These are phyloP conservation scores for Chroicocephalus ridibundus DNA, from an alignment of 2,113 vertebrate genomes.

Conservation along the genomic window DNA sequence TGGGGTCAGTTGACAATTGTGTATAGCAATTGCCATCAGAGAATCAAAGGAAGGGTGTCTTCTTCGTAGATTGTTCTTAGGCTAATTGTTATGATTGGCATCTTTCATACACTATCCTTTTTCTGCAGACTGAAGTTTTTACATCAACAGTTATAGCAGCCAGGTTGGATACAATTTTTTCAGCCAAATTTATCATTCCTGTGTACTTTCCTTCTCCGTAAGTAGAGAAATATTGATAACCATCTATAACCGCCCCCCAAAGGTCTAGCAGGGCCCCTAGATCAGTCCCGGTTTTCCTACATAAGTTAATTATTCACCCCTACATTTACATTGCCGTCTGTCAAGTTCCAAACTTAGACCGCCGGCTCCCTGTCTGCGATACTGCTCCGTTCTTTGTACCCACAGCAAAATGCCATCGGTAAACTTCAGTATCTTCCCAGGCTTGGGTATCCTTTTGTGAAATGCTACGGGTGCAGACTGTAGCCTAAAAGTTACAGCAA, in stretches of 20 bases:
- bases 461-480: background rate
- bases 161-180: background rate
- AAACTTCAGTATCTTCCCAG: background rate
- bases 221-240: slow-evolving; percentile 2
- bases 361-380: rapidly evolving
- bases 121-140: background rate
- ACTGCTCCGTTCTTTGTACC: background rate
- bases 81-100: background rate
- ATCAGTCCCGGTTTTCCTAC: background rate
- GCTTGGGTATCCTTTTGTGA: background rate
- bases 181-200: background rate
- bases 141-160: background rate
- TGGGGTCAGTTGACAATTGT: background rate
- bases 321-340: background rate
- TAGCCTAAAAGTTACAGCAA: background rate
- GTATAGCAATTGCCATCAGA: background rate
- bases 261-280: background rate
- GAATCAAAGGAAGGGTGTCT: background rate
- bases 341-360: background rate
- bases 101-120: background rate
- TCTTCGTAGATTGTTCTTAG: background rate
- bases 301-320: slow-evolving; percentile 45
- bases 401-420: background rate
- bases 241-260: background rate
- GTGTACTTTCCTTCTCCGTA: background rate